These are phyloP conservation scores for Caenorhabditis imperialis DNA, from an alignment of 2,888 invertebrate genomes.

Conservation along the genomic window DNA sequence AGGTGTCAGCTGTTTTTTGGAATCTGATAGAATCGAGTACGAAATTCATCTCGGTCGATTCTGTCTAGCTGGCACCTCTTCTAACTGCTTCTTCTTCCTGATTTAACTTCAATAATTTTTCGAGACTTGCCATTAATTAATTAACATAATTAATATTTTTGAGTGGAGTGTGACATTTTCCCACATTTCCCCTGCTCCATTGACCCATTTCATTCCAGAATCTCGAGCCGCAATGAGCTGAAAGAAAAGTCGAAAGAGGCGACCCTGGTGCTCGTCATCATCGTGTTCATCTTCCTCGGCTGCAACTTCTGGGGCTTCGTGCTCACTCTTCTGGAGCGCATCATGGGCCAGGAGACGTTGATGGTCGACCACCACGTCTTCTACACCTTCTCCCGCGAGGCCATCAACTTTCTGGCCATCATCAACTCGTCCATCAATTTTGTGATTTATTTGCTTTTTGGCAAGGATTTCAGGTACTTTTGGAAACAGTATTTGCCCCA, in stretches of 20 bases:
- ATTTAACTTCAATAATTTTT: conserved; percentile 10
- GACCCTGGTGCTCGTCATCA: conserved; percentile 72
- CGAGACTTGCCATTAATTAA: conserved; percentile 6
- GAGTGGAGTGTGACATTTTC: no score
- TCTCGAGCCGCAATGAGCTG: conserved; percentile 64
- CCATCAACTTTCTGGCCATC: conserved; percentile 91
- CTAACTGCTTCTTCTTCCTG: no score
- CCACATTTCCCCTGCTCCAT: no score
- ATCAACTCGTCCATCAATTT: conserved; percentile 98
- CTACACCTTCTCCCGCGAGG: conserved; percentile 74
- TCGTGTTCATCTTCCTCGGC: conserved; percentile 75
- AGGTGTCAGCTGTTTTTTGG: no score
- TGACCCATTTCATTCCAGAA: no score
- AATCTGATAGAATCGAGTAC: no score
- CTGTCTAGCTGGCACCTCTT: no score
- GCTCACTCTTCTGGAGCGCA: conserved; percentile 69
- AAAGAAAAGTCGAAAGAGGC: conserved; percentile 74
- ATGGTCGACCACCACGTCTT: conserved; percentile 64
- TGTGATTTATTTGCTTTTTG: conserved; percentile 96
- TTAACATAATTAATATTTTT: conserved; percentile 13
- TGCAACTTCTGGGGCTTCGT: conserved; percentile 77
- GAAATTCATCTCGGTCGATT: no score
- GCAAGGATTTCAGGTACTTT: conserved; percentile 84
- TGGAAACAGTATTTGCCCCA: no score
- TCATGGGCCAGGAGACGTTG: conserved; percentile 65